Percentiles rank a stretch among this genome's conserved stretches.
Evolutionary conservation across 2,797 vertebrate species (phyloP).

Genomic region (Octomys mimax): DNA sequence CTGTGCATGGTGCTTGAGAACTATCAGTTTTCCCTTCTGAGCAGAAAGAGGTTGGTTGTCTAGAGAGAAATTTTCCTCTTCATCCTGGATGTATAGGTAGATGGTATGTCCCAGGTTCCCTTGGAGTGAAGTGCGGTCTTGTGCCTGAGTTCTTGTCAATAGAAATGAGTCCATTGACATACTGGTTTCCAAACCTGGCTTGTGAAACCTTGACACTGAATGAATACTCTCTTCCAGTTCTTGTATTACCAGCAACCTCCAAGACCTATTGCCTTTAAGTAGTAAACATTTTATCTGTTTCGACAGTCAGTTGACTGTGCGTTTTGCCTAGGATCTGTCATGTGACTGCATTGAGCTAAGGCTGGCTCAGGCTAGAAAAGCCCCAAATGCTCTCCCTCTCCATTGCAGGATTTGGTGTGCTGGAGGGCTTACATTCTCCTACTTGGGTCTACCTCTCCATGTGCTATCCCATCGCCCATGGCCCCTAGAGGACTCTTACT

Average conservation of each 20-base stretch:
- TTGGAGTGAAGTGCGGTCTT: neutral
- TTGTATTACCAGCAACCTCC: neutral
- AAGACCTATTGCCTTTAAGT: neutral
- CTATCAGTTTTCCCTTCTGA: neutral
- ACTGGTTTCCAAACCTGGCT: neutral
- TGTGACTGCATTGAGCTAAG: neutral
- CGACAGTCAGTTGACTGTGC: neutral
- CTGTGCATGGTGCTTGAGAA: neutral
- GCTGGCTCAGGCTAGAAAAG: neutral
- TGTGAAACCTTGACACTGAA: neutral
- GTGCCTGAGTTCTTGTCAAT: neutral
- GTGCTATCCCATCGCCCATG: neutral
- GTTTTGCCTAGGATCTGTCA: neutral
- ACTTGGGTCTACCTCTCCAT: neutral
- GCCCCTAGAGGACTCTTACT: neutral
- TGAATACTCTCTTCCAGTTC: neutral
- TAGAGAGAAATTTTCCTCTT: neutral
- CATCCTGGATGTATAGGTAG: neutral
- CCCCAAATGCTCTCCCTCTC: neutral
- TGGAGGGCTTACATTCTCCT: neutral
- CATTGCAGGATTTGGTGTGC: neutral
- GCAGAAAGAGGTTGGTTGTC: neutral
- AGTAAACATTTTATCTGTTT: slow-evolving; percentile 6
- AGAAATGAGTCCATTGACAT: neutral
- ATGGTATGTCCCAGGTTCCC: neutral